phyloP scores from a whole-genome alignment of 92 coral and sea anemone species.

The Palythoa grandis region DNA sequence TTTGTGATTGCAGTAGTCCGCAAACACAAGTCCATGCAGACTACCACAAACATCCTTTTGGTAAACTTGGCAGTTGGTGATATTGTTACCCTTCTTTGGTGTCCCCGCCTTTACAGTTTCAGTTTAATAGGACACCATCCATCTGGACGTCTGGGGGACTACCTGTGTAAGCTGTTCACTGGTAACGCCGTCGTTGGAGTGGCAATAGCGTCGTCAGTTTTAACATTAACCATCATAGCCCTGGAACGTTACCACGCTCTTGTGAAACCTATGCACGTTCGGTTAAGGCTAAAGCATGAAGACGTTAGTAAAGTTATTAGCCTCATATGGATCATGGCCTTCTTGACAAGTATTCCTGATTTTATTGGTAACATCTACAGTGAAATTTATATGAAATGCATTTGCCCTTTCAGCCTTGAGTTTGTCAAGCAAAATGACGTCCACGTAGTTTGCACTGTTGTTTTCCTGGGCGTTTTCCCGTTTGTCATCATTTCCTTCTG shows the following conservation, averaged over 20 bases:
- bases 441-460: conserved; percentile 70
- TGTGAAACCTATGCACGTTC: conserved; percentile 61
- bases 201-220: conserved; percentile 57
- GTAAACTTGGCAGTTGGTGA: conserved; percentile 32
- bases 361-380: conserved; percentile 61
- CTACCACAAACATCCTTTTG: conserved; percentile 18
- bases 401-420: conserved; percentile 73
- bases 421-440: conserved; percentile 38
- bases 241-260: conserved; percentile 78
- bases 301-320: conserved; percentile 53
- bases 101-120: conserved; percentile 55
- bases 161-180: conserved; percentile 73
- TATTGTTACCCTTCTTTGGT: background rate
- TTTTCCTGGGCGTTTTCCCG: conserved; percentile 67
- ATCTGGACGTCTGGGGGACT: conserved; percentile 63
- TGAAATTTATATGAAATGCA: conserved; percentile 51
- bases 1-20: conserved; percentile 20
- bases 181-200: conserved; percentile 75
- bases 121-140: conserved; percentile 69
- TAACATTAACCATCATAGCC: conserved; percentile 70
- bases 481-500: conserved; percentile 64
- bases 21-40: conserved; percentile 25
- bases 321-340: conserved; percentile 53
- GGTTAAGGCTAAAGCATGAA: conserved; percentile 47
- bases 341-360: conserved; percentile 58